Evolutionary conservation across 1,140 invertebrate genomes (phyloP).

Genomic region (Carcinoscorpius rotundicauda): DNA sequence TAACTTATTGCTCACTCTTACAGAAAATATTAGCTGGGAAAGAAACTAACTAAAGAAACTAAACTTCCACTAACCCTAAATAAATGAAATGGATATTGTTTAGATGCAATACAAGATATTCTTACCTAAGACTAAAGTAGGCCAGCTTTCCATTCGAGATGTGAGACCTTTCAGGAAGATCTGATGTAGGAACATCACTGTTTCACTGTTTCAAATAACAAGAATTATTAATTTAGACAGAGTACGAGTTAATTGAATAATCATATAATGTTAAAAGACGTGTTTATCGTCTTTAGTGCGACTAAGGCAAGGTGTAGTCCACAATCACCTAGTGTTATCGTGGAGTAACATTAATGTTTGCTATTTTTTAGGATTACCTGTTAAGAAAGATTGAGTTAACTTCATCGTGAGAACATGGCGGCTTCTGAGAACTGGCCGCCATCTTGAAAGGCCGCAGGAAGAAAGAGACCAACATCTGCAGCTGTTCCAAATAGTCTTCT

Average conservation of each 20-base stretch:
- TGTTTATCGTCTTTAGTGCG: no score
- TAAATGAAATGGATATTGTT: no score
- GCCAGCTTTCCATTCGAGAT: conserved; percentile 84
- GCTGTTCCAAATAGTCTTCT: conserved; percentile 82
- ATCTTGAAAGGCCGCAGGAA: conserved; percentile 86
- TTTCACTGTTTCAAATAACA: conserved; percentile 48
- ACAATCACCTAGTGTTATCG: no score
- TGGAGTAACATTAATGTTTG: no score
- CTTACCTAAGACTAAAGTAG: conserved; percentile 69
- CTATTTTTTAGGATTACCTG: conserved; percentile 32
- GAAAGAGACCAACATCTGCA: conserved; percentile 82
- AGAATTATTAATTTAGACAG: neutral
- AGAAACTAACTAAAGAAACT: no score
- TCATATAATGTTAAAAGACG: no score
- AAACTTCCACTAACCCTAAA: no score
- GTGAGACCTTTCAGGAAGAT: conserved; percentile 90
- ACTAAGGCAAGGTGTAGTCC: no score
- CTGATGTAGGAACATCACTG: conserved; percentile 85
- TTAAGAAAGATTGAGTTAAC: conserved; percentile 92
- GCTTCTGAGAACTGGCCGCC: conserved; percentile 80
- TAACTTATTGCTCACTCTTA: no score
- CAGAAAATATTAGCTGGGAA: no score
- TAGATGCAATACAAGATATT: no score
- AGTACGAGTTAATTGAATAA: no score
- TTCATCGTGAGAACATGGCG: conserved; percentile 85